A percentile compares a stretch with the other conserved stretches of the same genome.
Conservation (phyloP, 2,888 invertebrate species). For the Meta bourneti region DNA sequence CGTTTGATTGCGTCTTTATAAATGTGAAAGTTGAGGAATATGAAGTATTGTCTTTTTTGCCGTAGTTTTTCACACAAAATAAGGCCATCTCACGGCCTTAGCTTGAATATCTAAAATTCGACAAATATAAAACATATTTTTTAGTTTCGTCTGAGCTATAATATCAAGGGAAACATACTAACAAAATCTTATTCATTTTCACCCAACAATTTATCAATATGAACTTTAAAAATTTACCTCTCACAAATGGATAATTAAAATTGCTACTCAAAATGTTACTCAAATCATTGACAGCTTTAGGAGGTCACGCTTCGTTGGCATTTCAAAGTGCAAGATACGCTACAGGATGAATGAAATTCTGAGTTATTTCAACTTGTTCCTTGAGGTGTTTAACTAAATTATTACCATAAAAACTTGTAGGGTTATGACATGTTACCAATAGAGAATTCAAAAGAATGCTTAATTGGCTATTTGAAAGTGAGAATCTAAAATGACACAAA, state of each 20-base stretch:
- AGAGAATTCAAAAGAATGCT: slow-evolving; percentile 40
- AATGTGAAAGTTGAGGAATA: neutral
- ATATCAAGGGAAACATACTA: neutral
- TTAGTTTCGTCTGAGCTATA: too few species aligned
- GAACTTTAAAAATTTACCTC: neutral
- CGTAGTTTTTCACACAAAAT: slow-evolving; percentile 2
- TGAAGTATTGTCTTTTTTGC: neutral
- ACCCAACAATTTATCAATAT: neutral
- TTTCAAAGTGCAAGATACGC: slow-evolving; percentile 48
- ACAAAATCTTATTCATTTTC: neutral
- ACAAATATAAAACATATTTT: neutral
- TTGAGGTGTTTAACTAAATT: slow-evolving; percentile 26
- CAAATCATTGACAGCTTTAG: neutral
- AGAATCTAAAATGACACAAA: neutral
- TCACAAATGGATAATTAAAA: neutral
- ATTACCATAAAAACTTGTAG: slow-evolving; percentile 11
- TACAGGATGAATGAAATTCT: neutral
- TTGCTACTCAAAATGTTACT: neutral
- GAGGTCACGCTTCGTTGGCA: slow-evolving; percentile 4
- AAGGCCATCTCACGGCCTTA: slow-evolving; percentile 35
- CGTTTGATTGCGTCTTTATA: neutral
- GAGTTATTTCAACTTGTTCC: neutral
- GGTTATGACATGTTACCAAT: slow-evolving; percentile 36
- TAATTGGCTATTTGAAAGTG: neutral
- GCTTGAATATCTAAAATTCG: slow-evolving; percentile 34